Conservation (phyloP, 2,797 vertebrate species). For the Takifugu rubripes region DNA sequence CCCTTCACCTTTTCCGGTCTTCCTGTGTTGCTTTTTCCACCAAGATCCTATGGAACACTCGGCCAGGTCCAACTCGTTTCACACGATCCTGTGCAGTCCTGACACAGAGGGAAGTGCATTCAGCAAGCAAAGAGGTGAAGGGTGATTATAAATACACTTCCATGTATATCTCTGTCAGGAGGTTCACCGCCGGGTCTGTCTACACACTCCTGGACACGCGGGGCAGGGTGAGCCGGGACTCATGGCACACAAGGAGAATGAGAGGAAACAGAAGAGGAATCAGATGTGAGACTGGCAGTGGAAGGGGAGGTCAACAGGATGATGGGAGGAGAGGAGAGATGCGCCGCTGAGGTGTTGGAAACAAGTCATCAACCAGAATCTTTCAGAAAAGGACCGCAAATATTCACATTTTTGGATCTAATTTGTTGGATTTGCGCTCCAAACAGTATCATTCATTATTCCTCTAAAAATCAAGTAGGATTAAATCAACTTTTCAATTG, state of each 20-base stretch:
- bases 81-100: constrained; percentile 27
- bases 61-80: constrained; percentile 23
- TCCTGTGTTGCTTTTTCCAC: constrained; percentile 39
- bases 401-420: no score
- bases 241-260: constrained; percentile 39
- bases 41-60: constrained; percentile 15
- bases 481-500: no score
- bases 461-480: no score
- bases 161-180: constrained; percentile 24
- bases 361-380: no score
- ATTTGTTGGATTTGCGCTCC: no score
- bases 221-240: constrained; percentile 7
- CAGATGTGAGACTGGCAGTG: constrained; percentile 21
- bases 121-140: constrained; percentile 1
- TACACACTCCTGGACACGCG: constrained; percentile 18
- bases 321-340: constrained; percentile 18
- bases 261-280: constrained; percentile 62
- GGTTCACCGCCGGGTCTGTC: constrained; percentile 32
- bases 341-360: not conserved
- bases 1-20: not conserved
- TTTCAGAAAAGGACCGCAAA: no score
- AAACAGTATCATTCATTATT: no score
- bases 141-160: constrained; percentile 28
- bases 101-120: constrained; percentile 9
- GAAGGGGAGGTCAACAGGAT: constrained; percentile 45